These are phyloP conservation scores for Hirtodrosophila trivittata DNA, from an alignment of 2,888 invertebrate species.

Conservation along the genomic window DNA sequence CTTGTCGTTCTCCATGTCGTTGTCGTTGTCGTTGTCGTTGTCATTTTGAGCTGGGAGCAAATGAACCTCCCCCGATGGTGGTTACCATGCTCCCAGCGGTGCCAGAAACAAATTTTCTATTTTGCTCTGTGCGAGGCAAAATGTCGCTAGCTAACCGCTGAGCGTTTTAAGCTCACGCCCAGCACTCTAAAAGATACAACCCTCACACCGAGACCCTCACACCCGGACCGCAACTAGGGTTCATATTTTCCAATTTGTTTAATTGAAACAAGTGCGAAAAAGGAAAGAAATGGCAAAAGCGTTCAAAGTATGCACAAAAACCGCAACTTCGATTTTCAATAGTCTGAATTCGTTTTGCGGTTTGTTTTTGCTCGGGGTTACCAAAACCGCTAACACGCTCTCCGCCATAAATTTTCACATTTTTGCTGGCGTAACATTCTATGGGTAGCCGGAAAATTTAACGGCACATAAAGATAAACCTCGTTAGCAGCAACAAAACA, in stretches of 20 bases:
- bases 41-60: slow-evolving; percentile 8
- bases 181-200: not conserved
- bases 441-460: slow-evolving; percentile 53
- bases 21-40: slow-evolving; percentile 16
- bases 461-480: slow-evolving; percentile 65
- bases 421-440: slow-evolving; percentile 23
- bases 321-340: slow-evolving; percentile 75
- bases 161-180: slow-evolving; percentile 48
- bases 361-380: slow-evolving; percentile 29
- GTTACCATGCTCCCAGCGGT: slow-evolving; percentile 30
- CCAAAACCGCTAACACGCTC: slow-evolving; percentile 31
- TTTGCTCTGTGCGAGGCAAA: slow-evolving; percentile 44
- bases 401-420: slow-evolving; percentile 54
- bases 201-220: not conserved
- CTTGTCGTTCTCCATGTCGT: slow-evolving; percentile 24
- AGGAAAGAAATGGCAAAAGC: slow-evolving; percentile 29
- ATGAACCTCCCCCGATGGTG: not conserved
- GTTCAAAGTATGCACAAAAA: slow-evolving; percentile 40
- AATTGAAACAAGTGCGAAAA: slow-evolving; percentile 75
- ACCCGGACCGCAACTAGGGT: slow-evolving; percentile 49
- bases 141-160: slow-evolving; percentile 44
- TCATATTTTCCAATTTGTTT: slow-evolving; percentile 79
- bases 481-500: slow-evolving; percentile 46
- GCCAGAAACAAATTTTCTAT: slow-evolving; percentile 66
- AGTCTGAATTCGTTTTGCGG: slow-evolving; percentile 54